phyloP scores from a whole-genome alignment of 2,113 vertebrate genomes.

The Lophochroa leadbeateri region DNA sequence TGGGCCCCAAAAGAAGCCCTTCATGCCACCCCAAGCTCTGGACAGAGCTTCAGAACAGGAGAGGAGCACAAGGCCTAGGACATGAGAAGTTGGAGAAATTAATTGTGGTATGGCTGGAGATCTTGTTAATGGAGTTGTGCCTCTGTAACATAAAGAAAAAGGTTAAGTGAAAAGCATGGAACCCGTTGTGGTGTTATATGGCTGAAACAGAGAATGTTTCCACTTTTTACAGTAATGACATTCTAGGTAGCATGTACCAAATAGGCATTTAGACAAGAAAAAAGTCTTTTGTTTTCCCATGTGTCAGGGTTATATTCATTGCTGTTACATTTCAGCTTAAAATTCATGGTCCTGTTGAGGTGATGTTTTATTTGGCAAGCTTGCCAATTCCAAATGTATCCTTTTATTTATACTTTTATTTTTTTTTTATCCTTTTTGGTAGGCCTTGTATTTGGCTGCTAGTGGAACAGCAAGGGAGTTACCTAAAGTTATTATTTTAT shows the following conservation, averaged over 20 bases:
- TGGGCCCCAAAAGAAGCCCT: accelerated
- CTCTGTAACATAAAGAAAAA: background rate
- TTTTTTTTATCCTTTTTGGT: constrained; percentile 5
- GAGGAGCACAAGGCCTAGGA: background rate
- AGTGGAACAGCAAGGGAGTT: background rate
- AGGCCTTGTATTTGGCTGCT: background rate
- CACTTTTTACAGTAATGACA: background rate
- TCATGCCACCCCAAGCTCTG: background rate
- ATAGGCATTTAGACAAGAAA: background rate
- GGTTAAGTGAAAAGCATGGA: background rate
- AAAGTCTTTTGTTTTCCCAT: background rate
- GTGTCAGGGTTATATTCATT: background rate
- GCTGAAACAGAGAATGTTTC: background rate
- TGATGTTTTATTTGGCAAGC: background rate
- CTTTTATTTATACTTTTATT: background rate
- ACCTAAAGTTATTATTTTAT: background rate
- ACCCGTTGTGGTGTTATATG: background rate
- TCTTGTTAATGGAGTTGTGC: background rate
- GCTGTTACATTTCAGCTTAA: background rate
- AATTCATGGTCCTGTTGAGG: background rate
- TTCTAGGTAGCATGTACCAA: background rate
- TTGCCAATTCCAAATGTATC: background rate
- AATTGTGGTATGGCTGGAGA: background rate
- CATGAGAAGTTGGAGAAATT: background rate
- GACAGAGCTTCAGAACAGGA: background rate